These are phyloP conservation scores for Halcyon senegalensis DNA, from an alignment of 2,113 vertebrate species.

Conservation along the genomic window DNA sequence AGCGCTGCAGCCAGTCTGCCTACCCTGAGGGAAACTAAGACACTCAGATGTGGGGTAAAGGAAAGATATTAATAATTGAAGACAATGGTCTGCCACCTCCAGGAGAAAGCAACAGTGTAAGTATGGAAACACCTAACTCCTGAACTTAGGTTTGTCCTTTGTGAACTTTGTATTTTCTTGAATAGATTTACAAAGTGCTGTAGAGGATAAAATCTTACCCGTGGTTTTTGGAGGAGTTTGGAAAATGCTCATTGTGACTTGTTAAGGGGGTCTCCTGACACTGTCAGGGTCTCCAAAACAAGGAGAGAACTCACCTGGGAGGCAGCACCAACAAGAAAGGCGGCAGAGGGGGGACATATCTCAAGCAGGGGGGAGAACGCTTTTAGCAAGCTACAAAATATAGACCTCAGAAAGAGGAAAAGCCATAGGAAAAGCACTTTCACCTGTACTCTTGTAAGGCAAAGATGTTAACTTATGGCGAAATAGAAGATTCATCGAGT, in stretches of 20 bases:
- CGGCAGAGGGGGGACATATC: rapidly evolving
- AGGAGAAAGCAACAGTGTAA: neutral
- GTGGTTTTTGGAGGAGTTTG: neutral
- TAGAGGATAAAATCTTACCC: neutral
- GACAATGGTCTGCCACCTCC: neutral
- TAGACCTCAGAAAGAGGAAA: neutral
- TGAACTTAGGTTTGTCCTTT: neutral
- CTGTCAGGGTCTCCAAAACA: neutral
- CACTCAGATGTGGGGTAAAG: conserved; percentile 45
- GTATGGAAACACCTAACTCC: neutral
- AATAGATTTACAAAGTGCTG: neutral
- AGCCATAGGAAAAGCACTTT: neutral
- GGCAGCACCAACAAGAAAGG: neutral
- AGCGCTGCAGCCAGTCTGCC: conserved; percentile 35
- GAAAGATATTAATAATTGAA: conserved; percentile 57
- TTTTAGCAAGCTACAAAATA: neutral
- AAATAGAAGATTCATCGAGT: neutral
- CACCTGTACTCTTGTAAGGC: neutral
- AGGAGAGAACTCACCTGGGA: neutral
- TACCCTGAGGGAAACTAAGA: conserved; percentile 55
- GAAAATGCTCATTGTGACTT: neutral
- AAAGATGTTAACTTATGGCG: neutral
- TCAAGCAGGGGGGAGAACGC: neutral
- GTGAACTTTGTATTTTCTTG: neutral
- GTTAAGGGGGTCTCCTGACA: neutral